phyloP scores from a whole-genome alignment of 1,140 invertebrate genomes.

The Drosophila gunungcola region DNA sequence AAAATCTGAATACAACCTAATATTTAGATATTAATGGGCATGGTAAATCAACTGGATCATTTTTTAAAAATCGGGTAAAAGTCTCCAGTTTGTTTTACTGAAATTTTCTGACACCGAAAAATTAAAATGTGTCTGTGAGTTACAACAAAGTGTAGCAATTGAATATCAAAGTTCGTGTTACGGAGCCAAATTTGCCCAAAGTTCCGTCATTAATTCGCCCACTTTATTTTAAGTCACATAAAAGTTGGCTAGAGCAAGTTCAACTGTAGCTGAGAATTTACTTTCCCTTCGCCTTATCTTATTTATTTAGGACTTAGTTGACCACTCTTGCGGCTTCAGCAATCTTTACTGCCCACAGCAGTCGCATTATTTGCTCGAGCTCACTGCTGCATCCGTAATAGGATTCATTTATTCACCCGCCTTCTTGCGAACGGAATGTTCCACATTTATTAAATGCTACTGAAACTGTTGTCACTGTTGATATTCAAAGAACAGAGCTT shows the following conservation, averaged over 20 bases:
- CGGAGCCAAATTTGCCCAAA: not conserved
- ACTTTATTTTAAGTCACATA: not conserved
- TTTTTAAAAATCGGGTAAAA: no score
- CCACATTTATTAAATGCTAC: slow-evolving; percentile 28
- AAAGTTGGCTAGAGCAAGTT: not conserved
- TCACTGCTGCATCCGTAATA: slow-evolving; percentile 19
- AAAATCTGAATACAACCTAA: not conserved
- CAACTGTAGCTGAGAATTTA: slow-evolving; percentile 1
- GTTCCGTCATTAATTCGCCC: slow-evolving; percentile 1
- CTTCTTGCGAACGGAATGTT: not conserved
- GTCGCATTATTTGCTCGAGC: slow-evolving; percentile 19
- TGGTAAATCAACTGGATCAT: not conserved
- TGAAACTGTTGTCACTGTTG: slow-evolving; percentile 25
- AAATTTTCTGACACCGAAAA: not conserved
- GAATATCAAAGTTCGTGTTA: not conserved
- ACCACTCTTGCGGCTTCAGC: slow-evolving; percentile 23
- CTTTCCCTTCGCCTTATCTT: not conserved
- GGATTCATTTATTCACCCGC: slow-evolving; percentile 21
- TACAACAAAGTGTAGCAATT: not conserved
- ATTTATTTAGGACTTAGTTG: slow-evolving; percentile 38
- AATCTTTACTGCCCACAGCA: slow-evolving; percentile 35
- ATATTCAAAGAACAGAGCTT: slow-evolving; percentile 12
- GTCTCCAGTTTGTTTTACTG: not conserved
- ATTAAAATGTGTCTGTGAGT: not conserved
- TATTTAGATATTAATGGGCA: not conserved